Evolutionary conservation across 2,113 vertebrate genomes (phyloP), one percentile per base, ranked within the genome.

Genomic region (Lichenostomus cassidix): DNA sequence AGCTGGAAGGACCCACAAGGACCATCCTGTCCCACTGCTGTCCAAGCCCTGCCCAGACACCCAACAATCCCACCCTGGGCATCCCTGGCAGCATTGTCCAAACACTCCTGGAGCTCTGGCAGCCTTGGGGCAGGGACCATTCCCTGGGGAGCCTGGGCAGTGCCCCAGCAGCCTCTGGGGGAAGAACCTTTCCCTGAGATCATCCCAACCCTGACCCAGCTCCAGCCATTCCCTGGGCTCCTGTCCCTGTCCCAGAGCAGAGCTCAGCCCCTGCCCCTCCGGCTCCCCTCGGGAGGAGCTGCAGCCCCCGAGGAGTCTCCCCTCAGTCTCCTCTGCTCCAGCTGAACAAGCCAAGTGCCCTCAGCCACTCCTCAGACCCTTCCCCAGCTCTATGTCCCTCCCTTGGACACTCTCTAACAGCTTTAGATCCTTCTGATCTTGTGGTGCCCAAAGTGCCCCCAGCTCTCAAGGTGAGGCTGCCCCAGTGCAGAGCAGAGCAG

Each of bases 71-170:
- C 58, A 20, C n/a, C 85, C 56, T 79, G 65, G 3, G 39, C 68
- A 46, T 2, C 39, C 65, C 84, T 47, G 64, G 1, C 2, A 33
- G 63, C 24, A 8, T 1, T 67, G 50, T 4, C 60, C 70, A 75
- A 65, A 58, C 8, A 3, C 63, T 39, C 63, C 63, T 69, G 55
- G 1, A 87, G 63, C 83, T 87, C 39, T 87, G 84, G 71, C 83
- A 86, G 62, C 83, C 83, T 77, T 1, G 63, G 83, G 37, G 63
- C 73, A 7, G 31, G 44, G 71, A 20, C 52, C 73, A 87, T 59
- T 67, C 63, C 71, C 83, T 77, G 83, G 83, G 71, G 21, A 86
- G 71, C 83, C 83, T 68, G 83, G 31, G 8, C 83, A 86, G 63
- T 77, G 83, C 44, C 44, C 70, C 42, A 77, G 27, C 71, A 68